phyloP scores from a whole-genome alignment of 1,140 invertebrate genomes.

The Drosophila jambulina region DNA sequence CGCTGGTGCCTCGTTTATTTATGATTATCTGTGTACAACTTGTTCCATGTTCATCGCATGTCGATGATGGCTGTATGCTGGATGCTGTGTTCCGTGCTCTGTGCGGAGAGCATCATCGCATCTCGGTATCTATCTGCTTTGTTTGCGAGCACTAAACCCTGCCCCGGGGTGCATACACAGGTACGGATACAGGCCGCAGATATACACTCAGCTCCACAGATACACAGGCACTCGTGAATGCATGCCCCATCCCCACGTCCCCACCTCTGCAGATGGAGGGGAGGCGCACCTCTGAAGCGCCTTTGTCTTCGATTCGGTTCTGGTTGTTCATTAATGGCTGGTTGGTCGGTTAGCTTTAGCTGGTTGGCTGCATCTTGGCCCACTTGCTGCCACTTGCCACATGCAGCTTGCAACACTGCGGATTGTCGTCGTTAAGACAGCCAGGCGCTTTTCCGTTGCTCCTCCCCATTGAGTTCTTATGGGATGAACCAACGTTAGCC shows the following conservation, averaged over 20 bases:
- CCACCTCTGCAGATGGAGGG: conserved; percentile 12
- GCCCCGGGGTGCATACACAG: conserved; percentile 65
- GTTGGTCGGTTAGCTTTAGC: conserved; percentile 54
- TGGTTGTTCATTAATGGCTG: conserved; percentile 70
- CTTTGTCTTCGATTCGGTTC: conserved; percentile 36
- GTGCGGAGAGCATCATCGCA: conserved; percentile 56
- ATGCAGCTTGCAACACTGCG: conserved; percentile 42
- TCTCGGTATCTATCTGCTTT: conserved; percentile 71
- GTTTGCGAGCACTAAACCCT: conserved; percentile 71
- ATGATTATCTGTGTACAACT: conserved; percentile 83
- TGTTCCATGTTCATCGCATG: conserved; percentile 82
- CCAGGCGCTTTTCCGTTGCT: conserved; percentile 33
- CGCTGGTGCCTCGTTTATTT: conserved; percentile 77
- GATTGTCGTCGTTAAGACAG: conserved; percentile 30
- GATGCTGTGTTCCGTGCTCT: conserved; percentile 21
- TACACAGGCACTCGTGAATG: conserved; percentile 9
- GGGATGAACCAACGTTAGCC: not conserved
- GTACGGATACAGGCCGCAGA: conserved; percentile 26
- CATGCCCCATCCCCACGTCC: not conserved
- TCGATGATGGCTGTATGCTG: conserved; percentile 73
- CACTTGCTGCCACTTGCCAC: conserved; percentile 32
- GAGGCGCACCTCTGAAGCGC: conserved; percentile 52
- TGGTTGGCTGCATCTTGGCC: conserved; percentile 53
- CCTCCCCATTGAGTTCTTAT: conserved; percentile 26
- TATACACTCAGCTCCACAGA: conserved; percentile 10